These are phyloP conservation scores for Ptychodera flava DNA, from an alignment of 35 echinoderm and acorn worm species.

Conservation along the genomic window DNA sequence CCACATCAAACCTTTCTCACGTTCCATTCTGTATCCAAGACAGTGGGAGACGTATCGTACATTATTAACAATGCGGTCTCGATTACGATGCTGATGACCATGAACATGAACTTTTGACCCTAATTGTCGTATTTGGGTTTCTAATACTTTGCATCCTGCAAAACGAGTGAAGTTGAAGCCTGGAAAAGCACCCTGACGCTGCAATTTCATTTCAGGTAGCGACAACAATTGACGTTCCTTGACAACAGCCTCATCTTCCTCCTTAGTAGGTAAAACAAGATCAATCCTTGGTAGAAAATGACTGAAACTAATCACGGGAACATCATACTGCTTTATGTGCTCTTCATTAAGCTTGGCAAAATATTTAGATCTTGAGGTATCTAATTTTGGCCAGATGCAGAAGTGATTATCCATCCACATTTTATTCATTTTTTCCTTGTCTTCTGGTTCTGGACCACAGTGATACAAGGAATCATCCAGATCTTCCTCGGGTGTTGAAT, in stretches of 20 bases:
- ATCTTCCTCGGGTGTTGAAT: conserved; percentile 90
- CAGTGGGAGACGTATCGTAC: conserved; percentile 93
- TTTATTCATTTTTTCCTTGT: conserved; percentile 30
- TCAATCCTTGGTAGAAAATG: conserved; percentile 88
- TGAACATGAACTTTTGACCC: conserved; percentile 64
- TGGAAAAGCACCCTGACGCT: conserved; percentile 65
- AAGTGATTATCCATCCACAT: conserved; percentile 97
- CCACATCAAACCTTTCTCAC: conserved; percentile 59
- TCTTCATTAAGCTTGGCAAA: conserved; percentile 58
- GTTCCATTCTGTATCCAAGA: conserved; percentile 73
- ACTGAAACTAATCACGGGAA: conserved; percentile 77
- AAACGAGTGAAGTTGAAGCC: conserved; percentile 97
- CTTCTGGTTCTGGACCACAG: conserved; percentile 19
- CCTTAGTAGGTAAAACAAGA: conserved; percentile 48
- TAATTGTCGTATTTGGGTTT: conserved; percentile 59
- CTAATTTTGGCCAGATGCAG: conserved; percentile 75
- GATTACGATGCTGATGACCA: conserved; percentile 96
- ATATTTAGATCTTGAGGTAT: conserved; percentile 57
- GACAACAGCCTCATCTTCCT: conserved; percentile 33
- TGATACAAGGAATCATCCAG: conserved; percentile 45
- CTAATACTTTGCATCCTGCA: conserved; percentile 69
- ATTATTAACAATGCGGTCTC: conserved; percentile 67
- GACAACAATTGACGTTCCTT: conserved; percentile 50
- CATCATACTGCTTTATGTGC: conserved; percentile 47
- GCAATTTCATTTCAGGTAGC: conserved; percentile 18